phyloP scores from a whole-genome alignment of 2,113 vertebrate species.

The Opisthocomus hoazin region DNA sequence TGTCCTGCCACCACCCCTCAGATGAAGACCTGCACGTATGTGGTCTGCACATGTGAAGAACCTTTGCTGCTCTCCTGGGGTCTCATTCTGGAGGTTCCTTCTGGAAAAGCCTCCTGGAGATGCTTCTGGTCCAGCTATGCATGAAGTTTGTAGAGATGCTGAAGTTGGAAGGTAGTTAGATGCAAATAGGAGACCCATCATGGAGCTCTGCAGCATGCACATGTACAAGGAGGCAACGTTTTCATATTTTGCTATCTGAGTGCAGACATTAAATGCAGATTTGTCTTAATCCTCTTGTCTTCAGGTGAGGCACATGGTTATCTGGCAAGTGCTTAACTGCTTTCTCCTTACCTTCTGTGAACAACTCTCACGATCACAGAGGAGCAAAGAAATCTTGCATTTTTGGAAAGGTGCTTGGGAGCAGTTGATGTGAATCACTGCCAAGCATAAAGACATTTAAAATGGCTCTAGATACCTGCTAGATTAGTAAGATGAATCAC shows the following conservation, averaged over 20 bases:
- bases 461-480: conserved; percentile 8
- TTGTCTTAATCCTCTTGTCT: background rate
- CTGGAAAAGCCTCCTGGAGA: background rate
- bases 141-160: background rate
- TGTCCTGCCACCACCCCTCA: background rate
- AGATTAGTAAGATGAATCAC: conserved; percentile 47
- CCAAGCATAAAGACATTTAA: background rate
- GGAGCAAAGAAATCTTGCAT: background rate
- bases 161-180: background rate
- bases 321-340: background rate
- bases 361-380: background rate
- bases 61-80: background rate
- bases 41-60: accelerated
- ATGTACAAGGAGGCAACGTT: background rate
- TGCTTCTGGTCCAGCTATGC: background rate
- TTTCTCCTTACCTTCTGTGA: background rate
- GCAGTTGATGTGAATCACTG: conserved; percentile 14
- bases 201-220: accelerated
- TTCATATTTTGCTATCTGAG: background rate
- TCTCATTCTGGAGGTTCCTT: background rate
- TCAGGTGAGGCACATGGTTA: background rate
- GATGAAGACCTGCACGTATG: background rate
- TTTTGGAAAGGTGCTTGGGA: background rate
- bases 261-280: background rate
- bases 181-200: accelerated